Evolutionary conservation across 2,113 vertebrate genomes (phyloP), one percentile per base, ranked within the genome.

Genomic region (Lophochroa leadbeateri): DNA sequence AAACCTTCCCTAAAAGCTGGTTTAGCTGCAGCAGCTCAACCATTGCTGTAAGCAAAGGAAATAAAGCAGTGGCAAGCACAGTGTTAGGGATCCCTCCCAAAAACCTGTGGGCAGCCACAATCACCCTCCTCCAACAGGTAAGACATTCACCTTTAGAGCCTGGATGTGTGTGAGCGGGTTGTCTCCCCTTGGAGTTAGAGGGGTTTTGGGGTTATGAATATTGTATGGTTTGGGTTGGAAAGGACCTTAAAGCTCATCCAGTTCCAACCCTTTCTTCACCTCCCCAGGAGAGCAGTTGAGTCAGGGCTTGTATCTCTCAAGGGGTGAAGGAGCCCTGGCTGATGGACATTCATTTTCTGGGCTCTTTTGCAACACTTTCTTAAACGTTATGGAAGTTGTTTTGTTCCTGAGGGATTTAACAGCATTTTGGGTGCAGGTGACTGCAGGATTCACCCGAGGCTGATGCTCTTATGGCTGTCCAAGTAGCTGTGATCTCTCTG

Each of bases 281-380:
- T 25, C 18, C 44, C 13, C 5, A 2, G 13, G 47, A 63, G 27
- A 20, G 47, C 16, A 9, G 5, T 0, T 6, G 47, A 35, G 44
- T n/a, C 2, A 1, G 44, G n/a, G 5, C 35, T 55, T 1, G 1
- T 37, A 33, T 84, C 46, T 28, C 0, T 2, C 0, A 0, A 50
- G 46, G 41, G 18, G 2, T 35, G 20, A 25, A 76, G 41, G 28
- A 84, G 29, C 18, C 52, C 18, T 11, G 31, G 21, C 2, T 1
- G 4, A 7, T 2, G 47, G 6, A 37, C 2, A 0, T 8, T 25
- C 44, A 11, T 37, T 37, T 77, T 37, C 2, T 13, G 58, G 21
- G 6, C 9, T 67, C 13, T 55, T 80, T 57, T 24, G 16, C 27
- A 53, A 3, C 2, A 39, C 3, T 29, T n/a, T 6, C 4, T 20